Percentiles rank a stretch among this genome's conserved stretches.
phyloP scores from a whole-genome alignment of 2,888 invertebrate genomes.

The Parnassius glacialis region DNA sequence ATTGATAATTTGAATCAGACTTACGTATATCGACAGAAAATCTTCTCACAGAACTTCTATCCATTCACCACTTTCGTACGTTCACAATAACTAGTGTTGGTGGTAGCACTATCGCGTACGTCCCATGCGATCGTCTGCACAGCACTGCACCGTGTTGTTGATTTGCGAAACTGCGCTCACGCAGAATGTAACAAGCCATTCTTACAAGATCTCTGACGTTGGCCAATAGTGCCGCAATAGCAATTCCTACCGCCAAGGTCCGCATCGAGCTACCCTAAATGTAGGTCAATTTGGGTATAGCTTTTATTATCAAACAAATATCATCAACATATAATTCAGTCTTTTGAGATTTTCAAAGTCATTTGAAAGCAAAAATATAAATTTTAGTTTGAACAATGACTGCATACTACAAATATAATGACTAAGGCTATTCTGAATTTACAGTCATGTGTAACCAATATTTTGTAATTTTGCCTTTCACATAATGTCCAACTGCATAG shows the following conservation, averaged over 20 bases:
- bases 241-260: conserved; percentile 13
- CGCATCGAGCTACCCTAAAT: neutral
- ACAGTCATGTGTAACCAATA: no score
- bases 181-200: conserved; percentile 36
- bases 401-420: no score
- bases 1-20: neutral
- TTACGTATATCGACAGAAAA: conserved; percentile 16
- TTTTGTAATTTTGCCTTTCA: no score
- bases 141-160: conserved; percentile 37
- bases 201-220: conserved; percentile 24
- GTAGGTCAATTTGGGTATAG: neutral
- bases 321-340: no score
- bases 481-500: no score
- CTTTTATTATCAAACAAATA: no score
- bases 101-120: conserved; percentile 33
- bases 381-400: no score
- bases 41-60: conserved; percentile 33
- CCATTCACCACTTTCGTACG: conserved; percentile 35
- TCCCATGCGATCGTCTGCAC: conserved; percentile 33
- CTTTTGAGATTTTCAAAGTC: no score
- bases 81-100: conserved; percentile 26
- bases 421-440: no score
- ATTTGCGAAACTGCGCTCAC: conserved; percentile 43
- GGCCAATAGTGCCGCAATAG: conserved; percentile 20
- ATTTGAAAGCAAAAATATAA: no score